These are phyloP conservation scores for Pangasius djambal DNA, from an alignment of 2,797 vertebrate genomes.

Conservation along the genomic window DNA sequence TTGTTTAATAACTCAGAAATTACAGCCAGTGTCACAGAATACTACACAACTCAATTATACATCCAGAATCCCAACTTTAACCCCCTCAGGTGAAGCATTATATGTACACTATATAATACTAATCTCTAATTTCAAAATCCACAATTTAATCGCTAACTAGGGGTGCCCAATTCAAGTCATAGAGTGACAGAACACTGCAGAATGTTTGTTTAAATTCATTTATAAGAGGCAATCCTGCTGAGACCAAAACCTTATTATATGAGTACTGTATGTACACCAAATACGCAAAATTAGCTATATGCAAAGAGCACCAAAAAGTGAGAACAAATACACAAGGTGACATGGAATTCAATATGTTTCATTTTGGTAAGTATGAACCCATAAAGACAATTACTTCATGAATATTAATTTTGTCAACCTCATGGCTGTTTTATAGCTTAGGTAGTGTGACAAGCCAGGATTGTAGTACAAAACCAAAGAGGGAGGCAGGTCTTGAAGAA, in stretches of 20 bases:
- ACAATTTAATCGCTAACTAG: neutral
- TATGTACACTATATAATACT: neutral
- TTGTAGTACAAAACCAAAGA: neutral
- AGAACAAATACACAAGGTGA: neutral
- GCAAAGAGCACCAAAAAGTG: neutral
- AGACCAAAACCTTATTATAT: neutral
- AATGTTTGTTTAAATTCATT: neutral
- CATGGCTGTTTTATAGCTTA: neutral
- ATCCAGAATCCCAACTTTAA: conserved; percentile 57
- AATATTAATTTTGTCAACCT: neutral
- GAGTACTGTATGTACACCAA: too few relatives aligned
- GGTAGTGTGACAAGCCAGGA: neutral
- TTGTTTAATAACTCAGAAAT: conserved; percentile 66
- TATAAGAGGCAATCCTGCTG: neutral
- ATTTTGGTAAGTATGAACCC: neutral
- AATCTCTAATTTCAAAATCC: neutral
- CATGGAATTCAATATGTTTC: neutral
- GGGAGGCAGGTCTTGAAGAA: neutral
- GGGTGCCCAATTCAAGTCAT: neutral
- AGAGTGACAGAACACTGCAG: neutral
- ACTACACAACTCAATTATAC: conserved; percentile 66
- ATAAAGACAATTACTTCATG: neutral
- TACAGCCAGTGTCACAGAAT: conserved; percentile 53
- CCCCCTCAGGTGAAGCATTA: conserved; percentile 50
- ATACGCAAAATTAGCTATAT: too few relatives aligned